Percentiles rank a stretch among this genome's conserved stretches.
Evolutionary conservation across 2,113 vertebrate genomes (phyloP).

Genomic region (Phycodurus eques): DNA sequence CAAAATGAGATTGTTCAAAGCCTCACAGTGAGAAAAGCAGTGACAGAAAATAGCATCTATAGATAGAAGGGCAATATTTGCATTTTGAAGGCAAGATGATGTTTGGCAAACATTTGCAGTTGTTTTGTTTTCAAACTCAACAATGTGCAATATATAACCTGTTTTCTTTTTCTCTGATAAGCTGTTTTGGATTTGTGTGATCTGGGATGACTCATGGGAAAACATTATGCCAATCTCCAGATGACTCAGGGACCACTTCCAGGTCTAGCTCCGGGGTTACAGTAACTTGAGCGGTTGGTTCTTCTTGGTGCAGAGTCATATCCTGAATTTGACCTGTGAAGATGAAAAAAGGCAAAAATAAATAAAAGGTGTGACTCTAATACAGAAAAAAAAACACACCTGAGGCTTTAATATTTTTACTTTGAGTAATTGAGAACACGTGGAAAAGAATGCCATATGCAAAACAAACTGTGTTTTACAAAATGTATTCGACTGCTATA

Average conservation of each 20-base stretch:
- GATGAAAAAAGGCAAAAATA: neutral
- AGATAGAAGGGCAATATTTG: constrained; percentile 8
- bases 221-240: constrained; percentile 63
- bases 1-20: neutral
- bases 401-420: too few species aligned
- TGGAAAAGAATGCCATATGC: too few species aligned
- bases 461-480: too few species aligned
- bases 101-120: constrained; percentile 13
- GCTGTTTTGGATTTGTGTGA: neutral
- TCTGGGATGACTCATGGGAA: constrained; percentile 50
- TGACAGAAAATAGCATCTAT: constrained; percentile 8
- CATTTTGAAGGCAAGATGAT: constrained; percentile 2
- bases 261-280: constrained; percentile 61
- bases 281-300: constrained; percentile 29
- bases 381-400: too few species aligned
- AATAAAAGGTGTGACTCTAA: neutral
- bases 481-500: too few species aligned
- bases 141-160: constrained; percentile 1
- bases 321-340: constrained; percentile 59
- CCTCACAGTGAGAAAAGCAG: constrained; percentile 33
- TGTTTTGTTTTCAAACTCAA: neutral
- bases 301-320: constrained; percentile 47
- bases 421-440: too few species aligned
- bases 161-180: neutral
- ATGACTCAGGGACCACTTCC: constrained; percentile 62